Base-by-base conservation (phyloP, 92 coral and sea anemone genomes). In the Palythoa grandiflora region DNA sequence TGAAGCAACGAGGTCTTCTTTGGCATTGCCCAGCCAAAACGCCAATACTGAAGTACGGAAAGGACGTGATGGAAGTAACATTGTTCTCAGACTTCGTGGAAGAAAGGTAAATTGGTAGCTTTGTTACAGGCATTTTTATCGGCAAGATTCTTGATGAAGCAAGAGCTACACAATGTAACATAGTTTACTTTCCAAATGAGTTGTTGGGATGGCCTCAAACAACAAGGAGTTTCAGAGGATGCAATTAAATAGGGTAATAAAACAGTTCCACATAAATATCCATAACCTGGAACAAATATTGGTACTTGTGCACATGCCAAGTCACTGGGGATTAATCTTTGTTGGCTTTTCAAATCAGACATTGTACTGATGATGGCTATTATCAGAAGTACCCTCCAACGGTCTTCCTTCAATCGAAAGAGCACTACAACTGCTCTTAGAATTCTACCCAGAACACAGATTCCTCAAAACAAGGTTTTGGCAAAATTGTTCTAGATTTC, bases 281-380 rank as follows among this genome's bases (percentile, higher is more conserved):
- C 38, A 79, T 1, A 51, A 54, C 75, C 10, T 90, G 10, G 12
- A 70, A 28, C 73, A 84, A 70, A 84, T 2, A 44, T 44, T 44
- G 50, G 6, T 44, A 44, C 6, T 6, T 44, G 4, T 44, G 50
- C 7, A 44, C 50, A 44, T 44, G 50, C 50, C 6, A 44, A 44
- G 50, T 2, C 50, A 44, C 4, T 44, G 50, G 50, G 89, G 89
- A 3, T 66, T 87, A 16, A 47, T 88, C 37, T 87, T 83, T 53
- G 66, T 59, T 20, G 88, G 87, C 73, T 52, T 89, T 7, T 54
- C 73, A 13, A 84, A 53, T 16, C 11, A n/a, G 39, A 57, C 76
- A 9, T 9, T 84, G 12, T 38, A 61, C 50, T 87, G 89, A 87
- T 83, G 93, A 88, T 83, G 89, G 93, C 80, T 91, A 51, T 20